These are phyloP conservation scores for Branchellion lobata DNA, from an alignment of 2,888 invertebrate genomes.

Conservation along the genomic window DNA sequence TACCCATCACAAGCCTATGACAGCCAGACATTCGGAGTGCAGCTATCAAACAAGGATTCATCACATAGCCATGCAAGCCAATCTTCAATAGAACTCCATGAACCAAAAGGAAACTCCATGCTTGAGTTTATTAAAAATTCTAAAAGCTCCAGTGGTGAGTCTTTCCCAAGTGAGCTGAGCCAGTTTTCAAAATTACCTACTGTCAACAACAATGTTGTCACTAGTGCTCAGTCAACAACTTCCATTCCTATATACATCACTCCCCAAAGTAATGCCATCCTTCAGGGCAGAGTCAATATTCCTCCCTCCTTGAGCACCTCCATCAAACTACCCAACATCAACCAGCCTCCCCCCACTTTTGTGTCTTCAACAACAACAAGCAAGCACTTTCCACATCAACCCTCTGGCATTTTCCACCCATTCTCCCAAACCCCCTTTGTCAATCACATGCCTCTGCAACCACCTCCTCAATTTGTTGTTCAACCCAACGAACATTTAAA, in stretches of 20 bases:
- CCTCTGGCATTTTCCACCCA: neutral
- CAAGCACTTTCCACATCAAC: neutral
- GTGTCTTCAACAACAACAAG: neutral
- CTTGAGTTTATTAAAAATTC: too few species aligned
- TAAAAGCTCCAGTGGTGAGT: too few species aligned
- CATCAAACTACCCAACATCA: neutral
- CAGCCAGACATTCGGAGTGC: too few species aligned
- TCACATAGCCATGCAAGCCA: too few species aligned
- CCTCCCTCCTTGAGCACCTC: neutral
- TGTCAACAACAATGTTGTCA: too few species aligned
- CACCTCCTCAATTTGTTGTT: neutral
- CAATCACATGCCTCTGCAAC: neutral
- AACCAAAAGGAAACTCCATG: too few species aligned
- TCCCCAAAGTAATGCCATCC: neutral
- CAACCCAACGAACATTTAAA: neutral
- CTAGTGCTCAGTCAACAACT: neutral
- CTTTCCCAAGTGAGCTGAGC: too few species aligned
- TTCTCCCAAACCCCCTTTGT: neutral
- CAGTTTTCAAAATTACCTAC: too few species aligned
- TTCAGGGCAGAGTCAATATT: too few species aligned
- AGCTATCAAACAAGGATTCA: too few species aligned
- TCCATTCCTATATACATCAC: neutral
- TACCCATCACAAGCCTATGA: too few species aligned
- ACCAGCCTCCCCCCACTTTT: constrained; percentile 4
- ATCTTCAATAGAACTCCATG: too few species aligned